These are phyloP conservation scores for Exaiptasia diaphana DNA, from an alignment of 64 coral and sea anemone species.

Conservation along the genomic window DNA sequence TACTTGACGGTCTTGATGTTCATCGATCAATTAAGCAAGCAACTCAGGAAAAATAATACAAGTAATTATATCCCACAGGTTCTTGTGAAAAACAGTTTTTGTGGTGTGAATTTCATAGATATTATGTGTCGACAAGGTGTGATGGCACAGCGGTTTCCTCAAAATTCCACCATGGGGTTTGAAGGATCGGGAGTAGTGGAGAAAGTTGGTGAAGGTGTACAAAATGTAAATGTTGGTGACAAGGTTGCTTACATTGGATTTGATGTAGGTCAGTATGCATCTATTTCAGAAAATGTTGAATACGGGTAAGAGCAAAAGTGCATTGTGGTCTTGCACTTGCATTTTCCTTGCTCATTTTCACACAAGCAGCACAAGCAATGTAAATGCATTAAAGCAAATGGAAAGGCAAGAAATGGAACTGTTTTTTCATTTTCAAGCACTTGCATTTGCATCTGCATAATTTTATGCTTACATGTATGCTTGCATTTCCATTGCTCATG, in stretches of 20 bases:
- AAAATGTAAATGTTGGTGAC: conserved; percentile 38
- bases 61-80: too few species aligned
- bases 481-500: too few species aligned
- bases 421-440: too few species aligned
- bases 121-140: conserved; percentile 23
- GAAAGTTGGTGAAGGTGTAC: conserved; percentile 50
- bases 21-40: too few species aligned
- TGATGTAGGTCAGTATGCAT: conserved; percentile 41
- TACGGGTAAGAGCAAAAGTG: not conserved
- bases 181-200: conserved; percentile 64
- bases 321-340: not conserved
- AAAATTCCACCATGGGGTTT: conserved; percentile 31
- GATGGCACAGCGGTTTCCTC: conserved; percentile 27
- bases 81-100: conserved; percentile 56
- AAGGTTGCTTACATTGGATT: conserved; percentile 50
- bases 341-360: too few species aligned
- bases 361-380: too few species aligned
- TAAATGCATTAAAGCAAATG: too few species aligned
- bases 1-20: too few species aligned
- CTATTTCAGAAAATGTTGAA: not conserved
- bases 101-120: conserved; percentile 63
- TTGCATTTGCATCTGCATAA: too few species aligned
- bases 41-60: too few species aligned
- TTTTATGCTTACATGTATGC: too few species aligned
- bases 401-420: too few species aligned